These are phyloP conservation scores for Stenodera caucasica DNA, from an alignment of 2,888 invertebrate genomes.

Conservation along the genomic window DNA sequence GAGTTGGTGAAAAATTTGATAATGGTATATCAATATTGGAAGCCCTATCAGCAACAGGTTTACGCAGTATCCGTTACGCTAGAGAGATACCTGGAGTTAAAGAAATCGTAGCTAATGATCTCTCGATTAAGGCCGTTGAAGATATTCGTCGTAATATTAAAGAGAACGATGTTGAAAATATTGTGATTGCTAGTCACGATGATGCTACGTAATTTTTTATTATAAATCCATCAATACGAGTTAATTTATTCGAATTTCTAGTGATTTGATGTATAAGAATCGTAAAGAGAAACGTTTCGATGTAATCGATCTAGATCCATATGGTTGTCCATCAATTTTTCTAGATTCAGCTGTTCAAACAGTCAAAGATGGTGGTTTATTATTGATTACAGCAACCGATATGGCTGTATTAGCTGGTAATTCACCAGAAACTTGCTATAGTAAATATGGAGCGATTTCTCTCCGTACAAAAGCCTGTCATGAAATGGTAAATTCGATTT, in stretches of 20 bases:
- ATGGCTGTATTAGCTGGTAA: constrained; percentile 96
- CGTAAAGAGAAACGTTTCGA: constrained; percentile 74
- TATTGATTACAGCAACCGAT: constrained; percentile 96
- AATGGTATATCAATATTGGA: constrained; percentile 77
- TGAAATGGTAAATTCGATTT: constrained; percentile 74
- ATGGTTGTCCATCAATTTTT: constrained; percentile 93
- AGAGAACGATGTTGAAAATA: constrained; percentile 71
- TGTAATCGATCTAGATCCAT: constrained; percentile 95
- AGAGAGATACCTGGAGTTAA: constrained; percentile 85
- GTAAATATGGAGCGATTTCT: constrained; percentile 90
- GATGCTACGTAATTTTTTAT: constrained; percentile 78
- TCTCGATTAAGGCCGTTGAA: constrained; percentile 81
- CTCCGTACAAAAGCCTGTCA: constrained; percentile 86
- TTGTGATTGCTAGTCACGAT: constrained; percentile 75
- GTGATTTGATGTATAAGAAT: constrained; percentile 83
- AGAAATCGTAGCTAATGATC: constrained; percentile 88
- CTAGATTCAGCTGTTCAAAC: constrained; percentile 87
- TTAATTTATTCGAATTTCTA: constrained; percentile 53
- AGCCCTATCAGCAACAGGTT: constrained; percentile 93
- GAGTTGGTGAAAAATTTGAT: constrained; percentile 48
- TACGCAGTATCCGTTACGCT: constrained; percentile 94
- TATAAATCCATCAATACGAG: background rate
- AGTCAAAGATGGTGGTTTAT: constrained; percentile 77
- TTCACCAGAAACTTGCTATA: constrained; percentile 88
- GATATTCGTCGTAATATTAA: constrained; percentile 81